Base-by-base conservation (phyloP, 2,888 invertebrate genomes). In the Chalcosyrphus nemorum region DNA sequence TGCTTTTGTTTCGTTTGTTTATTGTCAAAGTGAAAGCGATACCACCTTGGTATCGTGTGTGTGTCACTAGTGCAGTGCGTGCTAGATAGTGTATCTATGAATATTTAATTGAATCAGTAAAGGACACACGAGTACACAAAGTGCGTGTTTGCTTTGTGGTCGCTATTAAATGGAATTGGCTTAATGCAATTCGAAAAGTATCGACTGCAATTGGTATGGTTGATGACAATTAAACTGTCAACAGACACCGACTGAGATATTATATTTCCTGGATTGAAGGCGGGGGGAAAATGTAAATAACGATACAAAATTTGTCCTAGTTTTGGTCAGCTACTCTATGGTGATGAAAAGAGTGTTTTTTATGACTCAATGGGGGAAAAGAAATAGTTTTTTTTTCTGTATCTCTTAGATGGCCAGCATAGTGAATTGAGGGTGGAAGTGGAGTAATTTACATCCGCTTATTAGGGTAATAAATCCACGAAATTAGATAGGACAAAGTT, bases 401-500 rank as follows among this genome's bases (percentile, higher is more conserved):
- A 3, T 21, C 45, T 19, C 5, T 17, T 56, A 13, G 29, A n/a
- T 24, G 45, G 57, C 27, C 0, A 17, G 21, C 0, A 0, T 1
- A 24, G 24, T 24, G 24, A 4, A 29, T 7, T 29, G 1, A 27
- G 29, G 17, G 13, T 38, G 29, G 17, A 19, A 27, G 17, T 15
- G 13, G 9, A 11, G 56, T 82, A 74, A 82, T 84, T 78, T 78
- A 63, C 68, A 75, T 38, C 65, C 50, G 50, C 63, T 74, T 57
- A 78, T 78, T 78, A 65, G 54, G 61, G 63, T 50, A 56, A 57
- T 78, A 84, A 84, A 84, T 78, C 47, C 35, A 75, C 50, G 56
- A 70, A 74, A 84, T 78, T 84, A 84, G 84, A 70, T 41, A 70
- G 66, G 54, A 47, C 11, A 61, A 61, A 72, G 54, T 72, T 77